phyloP scores from a whole-genome alignment of 2,797 vertebrate genomes.

The Danio choprae region DNA sequence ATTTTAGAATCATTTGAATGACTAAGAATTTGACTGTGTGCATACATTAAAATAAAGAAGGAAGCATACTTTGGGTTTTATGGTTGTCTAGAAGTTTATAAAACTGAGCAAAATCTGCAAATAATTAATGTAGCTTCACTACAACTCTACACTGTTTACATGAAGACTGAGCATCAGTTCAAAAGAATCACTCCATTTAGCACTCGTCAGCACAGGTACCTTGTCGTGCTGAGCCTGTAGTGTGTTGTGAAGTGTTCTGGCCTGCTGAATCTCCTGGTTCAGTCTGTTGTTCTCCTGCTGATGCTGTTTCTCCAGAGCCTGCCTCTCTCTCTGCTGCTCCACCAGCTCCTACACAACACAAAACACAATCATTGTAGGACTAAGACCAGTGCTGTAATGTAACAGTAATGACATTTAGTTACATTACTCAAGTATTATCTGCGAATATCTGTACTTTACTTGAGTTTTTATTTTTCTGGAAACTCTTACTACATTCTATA shows the following conservation, averaged over 20 bases:
- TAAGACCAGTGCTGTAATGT: no score
- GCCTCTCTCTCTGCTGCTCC: slow-evolving; percentile 79
- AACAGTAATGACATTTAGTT: no score
- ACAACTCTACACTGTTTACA: neutral
- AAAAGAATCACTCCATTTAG: neutral
- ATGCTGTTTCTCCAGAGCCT: slow-evolving; percentile 76
- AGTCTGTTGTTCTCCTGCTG: slow-evolving; percentile 78
- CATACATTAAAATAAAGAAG: no score
- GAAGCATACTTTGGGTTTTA: no score
- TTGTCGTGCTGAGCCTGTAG: slow-evolving; percentile 82
- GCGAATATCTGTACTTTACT: no score
- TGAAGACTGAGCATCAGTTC: neutral
- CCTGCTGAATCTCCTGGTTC: slow-evolving; percentile 83
- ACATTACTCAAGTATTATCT: no score
- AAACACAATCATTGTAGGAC: neutral
- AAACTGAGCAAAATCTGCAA: no score
- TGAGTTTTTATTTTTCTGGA: no score
- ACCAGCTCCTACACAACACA: slow-evolving; percentile 72
- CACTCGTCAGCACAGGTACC: slow-evolving; percentile 61
- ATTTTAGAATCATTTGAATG: no score
- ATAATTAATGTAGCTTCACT: neutral
- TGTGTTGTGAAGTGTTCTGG: slow-evolving; percentile 75
- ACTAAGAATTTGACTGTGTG: no score
- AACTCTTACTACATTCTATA: no score
- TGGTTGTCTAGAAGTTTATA: no score